Evolutionary conservation across 2,113 vertebrate genomes (phyloP), one percentile per base, ranked within the genome.

Genomic region (Nyctibius bracteatus): DNA sequence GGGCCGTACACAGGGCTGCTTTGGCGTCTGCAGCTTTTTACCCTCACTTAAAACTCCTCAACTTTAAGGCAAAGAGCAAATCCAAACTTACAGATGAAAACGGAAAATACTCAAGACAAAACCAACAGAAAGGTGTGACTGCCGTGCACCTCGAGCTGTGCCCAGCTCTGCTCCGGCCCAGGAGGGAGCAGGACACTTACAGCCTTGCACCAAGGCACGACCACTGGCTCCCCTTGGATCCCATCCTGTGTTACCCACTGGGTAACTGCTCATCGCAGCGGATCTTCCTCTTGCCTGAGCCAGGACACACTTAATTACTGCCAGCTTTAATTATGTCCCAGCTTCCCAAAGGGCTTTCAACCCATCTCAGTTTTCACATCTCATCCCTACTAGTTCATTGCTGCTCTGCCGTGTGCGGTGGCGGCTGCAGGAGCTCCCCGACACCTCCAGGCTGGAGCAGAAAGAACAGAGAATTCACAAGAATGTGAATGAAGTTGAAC

Each of bases 291-390:
- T 1, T 27, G 39, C 43, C 61, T 37, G 2, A 93, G 81, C 73
- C 44, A 78, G 46, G 68, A 61, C 31, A 0, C 0, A 2, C 78
- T 93, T 94, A 72, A 97, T 97, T 95, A 90, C 71, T 92, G 90
- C 85, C 95, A 86, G 78, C 67, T 93, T 82, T 97, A 97, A 97
- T 96, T 94, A 97, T 8, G 21, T 24, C 41, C 87, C 66, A 41
- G 81, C 21, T 63, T 68, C 93, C 94, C 94, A 49, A 30, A 77
- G 49, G 86, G 78, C 54, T 85, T 61, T 8, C 25, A 70, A 20
- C 62, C 41, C 33, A 23, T 37, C 81, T 90, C 87, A 4, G 5
- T 49, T 78, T 65, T 83, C 87, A 73, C 67, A 41, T 63, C 81
- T 44, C 78, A 46, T 23, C 58, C 47, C 68, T 5, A 0, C 37